These are phyloP conservation scores for Orthonevra nobilis DNA, from an alignment of 2,888 invertebrate genomes.

Conservation along the genomic window DNA sequence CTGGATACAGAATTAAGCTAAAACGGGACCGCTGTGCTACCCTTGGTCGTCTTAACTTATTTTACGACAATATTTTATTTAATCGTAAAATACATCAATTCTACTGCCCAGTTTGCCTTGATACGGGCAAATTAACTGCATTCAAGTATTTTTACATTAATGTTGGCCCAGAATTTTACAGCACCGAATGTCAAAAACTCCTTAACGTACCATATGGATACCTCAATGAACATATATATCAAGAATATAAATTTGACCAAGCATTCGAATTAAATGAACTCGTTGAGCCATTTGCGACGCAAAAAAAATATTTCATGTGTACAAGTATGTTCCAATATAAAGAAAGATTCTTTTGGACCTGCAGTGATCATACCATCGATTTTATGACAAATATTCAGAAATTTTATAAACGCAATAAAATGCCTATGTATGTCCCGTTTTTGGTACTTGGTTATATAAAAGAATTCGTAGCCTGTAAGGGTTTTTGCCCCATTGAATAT, in stretches of 20 bases:
- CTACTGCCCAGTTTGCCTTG: slow-evolving; percentile 83
- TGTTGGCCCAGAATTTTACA: slow-evolving; percentile 57
- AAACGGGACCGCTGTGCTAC: slow-evolving; percentile 81
- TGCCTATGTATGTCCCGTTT: slow-evolving; percentile 81
- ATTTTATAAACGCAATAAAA: slow-evolving; percentile 78
- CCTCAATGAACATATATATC: slow-evolving; percentile 41
- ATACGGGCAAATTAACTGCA: slow-evolving; percentile 72
- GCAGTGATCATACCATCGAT: slow-evolving; percentile 81
- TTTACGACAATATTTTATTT: slow-evolving; percentile 81
- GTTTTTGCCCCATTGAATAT: slow-evolving; percentile 83
- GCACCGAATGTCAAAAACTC: slow-evolving; percentile 49
- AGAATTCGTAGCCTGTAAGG: slow-evolving; percentile 81
- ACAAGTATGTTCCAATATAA: slow-evolving; percentile 83
- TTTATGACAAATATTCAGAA: slow-evolving; percentile 80
- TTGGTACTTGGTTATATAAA: slow-evolving; percentile 79
- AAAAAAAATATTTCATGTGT: slow-evolving; percentile 76
- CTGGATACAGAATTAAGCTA: slow-evolving; percentile 81
- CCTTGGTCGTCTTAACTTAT: slow-evolving; percentile 82
- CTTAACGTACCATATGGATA: slow-evolving; percentile 61
- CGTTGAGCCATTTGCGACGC: slow-evolving; percentile 46
- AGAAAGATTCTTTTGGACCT: slow-evolving; percentile 83
- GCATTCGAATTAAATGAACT: slow-evolving; percentile 81
- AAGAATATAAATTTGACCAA: slow-evolving; percentile 72
- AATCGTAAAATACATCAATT: slow-evolving; percentile 81
- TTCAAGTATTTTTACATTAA: slow-evolving; percentile 57